Evolutionary conservation across 1,140 invertebrate species (phyloP).

Genomic region (Diorhabda sublineata): DNA sequence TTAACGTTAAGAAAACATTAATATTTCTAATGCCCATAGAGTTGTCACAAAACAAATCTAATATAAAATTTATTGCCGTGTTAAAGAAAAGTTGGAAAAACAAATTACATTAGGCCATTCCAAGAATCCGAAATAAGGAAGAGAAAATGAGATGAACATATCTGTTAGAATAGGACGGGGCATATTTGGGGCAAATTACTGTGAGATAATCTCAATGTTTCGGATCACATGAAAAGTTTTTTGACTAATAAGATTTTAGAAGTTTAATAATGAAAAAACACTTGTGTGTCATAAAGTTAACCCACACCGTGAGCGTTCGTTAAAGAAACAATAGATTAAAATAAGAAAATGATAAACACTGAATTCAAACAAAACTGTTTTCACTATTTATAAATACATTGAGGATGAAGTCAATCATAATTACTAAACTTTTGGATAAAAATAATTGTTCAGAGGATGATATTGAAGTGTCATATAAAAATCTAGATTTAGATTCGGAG

Average conservation of each 20-base stretch:
- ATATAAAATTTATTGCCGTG: slow-evolving; percentile 12
- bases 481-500: no score
- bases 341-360: no score
- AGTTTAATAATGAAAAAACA: slow-evolving; percentile 11
- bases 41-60: slow-evolving; percentile 19
- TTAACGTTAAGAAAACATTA: background rate
- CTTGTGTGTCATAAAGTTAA: no score
- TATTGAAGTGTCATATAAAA: no score
- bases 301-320: no score
- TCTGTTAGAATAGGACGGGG: background rate
- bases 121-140: slow-evolving; percentile 14
- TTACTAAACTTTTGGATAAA: no score
- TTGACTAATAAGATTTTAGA: slow-evolving; percentile 17
- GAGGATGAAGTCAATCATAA: no score
- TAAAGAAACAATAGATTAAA: no score
- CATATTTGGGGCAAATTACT: slow-evolving; percentile 13
- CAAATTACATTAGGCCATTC: slow-evolving; percentile 13
- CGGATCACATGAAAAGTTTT: slow-evolving; percentile 20
- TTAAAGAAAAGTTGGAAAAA: slow-evolving; percentile 8
- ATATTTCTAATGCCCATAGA: slow-evolving; percentile 14
- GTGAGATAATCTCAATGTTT: slow-evolving; percentile 18
- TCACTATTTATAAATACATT: no score
- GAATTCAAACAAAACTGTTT: no score
- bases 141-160: slow-evolving; percentile 11
- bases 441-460: no score